Conservation (phyloP, 2,888 invertebrate genomes). For the Ypsolopha scabrella region DNA sequence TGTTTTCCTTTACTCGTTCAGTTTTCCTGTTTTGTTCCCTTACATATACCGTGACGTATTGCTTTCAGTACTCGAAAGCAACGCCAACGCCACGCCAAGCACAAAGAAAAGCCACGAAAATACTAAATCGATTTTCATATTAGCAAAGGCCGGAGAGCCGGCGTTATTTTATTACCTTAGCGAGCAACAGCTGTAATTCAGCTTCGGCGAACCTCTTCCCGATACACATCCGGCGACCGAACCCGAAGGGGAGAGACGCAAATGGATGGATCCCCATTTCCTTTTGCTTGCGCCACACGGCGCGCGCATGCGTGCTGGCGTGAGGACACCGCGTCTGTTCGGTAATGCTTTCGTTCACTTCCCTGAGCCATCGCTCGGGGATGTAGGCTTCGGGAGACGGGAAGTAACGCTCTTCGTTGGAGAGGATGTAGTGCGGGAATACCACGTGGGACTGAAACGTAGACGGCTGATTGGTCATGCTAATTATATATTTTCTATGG, state of each 20-base stretch:
- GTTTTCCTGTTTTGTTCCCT: no score
- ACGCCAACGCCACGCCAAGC: no score
- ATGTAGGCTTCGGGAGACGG: constrained; percentile 76
- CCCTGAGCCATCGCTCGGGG: constrained; percentile 84
- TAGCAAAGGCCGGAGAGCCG: background rate
- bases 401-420: constrained; percentile 79
- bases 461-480: background rate
- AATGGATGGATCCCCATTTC: constrained; percentile 78
- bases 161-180: constrained; percentile 66
- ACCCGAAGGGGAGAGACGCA: constrained; percentile 81
- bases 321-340: no score
- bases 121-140: background rate
- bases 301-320: constrained; percentile 12
- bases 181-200: constrained; percentile 78
- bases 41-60: no score
- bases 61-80: no score
- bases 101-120: background rate
- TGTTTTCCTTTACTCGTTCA: no score
- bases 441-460: constrained; percentile 79
- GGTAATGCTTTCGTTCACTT: constrained; percentile 10
- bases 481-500: no score
- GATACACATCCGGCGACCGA: constrained; percentile 81
- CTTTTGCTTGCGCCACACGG: constrained; percentile 54
- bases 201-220: constrained; percentile 86
- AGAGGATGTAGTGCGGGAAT: constrained; percentile 82